Percentiles rank a stretch among this genome's conserved stretches.
phyloP scores from a whole-genome alignment of 2,888 invertebrate genomes.

The Amblyteles armatorius region DNA sequence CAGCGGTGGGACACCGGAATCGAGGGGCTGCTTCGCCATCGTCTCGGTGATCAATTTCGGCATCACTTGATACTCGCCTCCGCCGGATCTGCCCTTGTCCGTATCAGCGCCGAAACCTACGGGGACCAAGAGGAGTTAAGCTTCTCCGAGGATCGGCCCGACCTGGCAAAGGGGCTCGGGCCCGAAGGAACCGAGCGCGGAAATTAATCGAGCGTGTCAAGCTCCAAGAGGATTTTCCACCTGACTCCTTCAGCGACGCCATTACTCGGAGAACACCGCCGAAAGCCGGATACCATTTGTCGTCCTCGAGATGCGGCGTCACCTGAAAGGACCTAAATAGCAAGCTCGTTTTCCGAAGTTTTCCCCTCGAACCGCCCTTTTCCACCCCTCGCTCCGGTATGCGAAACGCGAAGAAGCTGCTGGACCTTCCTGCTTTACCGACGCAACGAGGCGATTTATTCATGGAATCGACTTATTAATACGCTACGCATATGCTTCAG shows the following conservation, averaged over 20 bases:
- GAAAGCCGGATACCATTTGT: conserved; percentile 87
- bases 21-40: conserved; percentile 47
- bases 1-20: conserved; percentile 62
- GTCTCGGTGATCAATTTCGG: conserved; percentile 69
- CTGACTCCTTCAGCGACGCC: conserved; percentile 81
- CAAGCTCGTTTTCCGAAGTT: conserved; percentile 34
- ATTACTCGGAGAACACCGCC: conserved; percentile 85
- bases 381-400: background rate
- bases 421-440: too few species aligned
- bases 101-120: conserved; percentile 56
- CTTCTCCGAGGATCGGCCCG: conserved; percentile 15
- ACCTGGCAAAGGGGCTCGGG: background rate
- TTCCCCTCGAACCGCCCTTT: background rate
- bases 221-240: conserved; percentile 70
- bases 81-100: conserved; percentile 64
- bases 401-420: background rate
- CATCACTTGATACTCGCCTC: conserved; percentile 73
- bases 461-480: too few species aligned
- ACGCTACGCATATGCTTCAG: too few species aligned
- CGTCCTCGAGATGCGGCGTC: conserved; percentile 87
- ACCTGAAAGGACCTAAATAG: conserved; percentile 77
- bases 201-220: conserved; percentile 62
- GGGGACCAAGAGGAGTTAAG: conserved; percentile 60
- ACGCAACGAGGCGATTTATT: too few species aligned
- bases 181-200: conserved; percentile 2